Base-by-base conservation (phyloP, 2,113 vertebrate genomes). In the Bothrops jararaca region DNA sequence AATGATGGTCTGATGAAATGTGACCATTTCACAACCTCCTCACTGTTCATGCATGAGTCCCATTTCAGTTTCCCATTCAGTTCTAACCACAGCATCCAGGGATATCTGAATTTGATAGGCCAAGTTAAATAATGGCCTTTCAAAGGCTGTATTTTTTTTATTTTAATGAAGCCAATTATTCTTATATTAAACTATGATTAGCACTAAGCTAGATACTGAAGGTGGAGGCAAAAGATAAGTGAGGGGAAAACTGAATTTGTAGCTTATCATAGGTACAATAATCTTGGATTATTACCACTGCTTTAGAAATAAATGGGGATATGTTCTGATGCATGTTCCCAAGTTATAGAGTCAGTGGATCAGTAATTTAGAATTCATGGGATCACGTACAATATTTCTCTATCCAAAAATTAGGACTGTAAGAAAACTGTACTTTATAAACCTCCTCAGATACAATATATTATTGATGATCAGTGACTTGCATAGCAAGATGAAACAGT, bases 401-500 rank as follows among this genome's bases (percentile, higher is more conserved):
- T 23, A 86, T 15, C 45, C 42, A n/a, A 48, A 85, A 45, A n/a
- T 52, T 29, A 92, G 24, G 29, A 11, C 22, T 52, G 45, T 13
- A 34, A n/a, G 26, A 57, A 89, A 90, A 52, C 85, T 60, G 57
- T 53, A 58, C 29, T 60, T 45, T 86, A 22, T 90, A 45, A 92
- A 56, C 23, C 39, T 52, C 53, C 42, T 34, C 56, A 53, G 13
- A 26, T 64, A 60, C 45, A 58, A 8, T 34, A 3, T 90, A 60
- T 85, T 34, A 4, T 92, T 93, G 93, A 95, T 92, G 95, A 94
- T 87, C 10, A 58, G 58, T 96, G 96, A 95, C 96, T 97, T 98
- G 98, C 97, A 97, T 97, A 98, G 97, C 97, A 97, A 98, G 97
- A 95, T 1, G 92, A 92, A 91, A 93, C 95, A n/a, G 94, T 94